A percentile compares a stretch with the other conserved stretches of the same genome.
Conservation (phyloP, 2,888 invertebrate genomes). For the Emmelina monodactyla region DNA sequence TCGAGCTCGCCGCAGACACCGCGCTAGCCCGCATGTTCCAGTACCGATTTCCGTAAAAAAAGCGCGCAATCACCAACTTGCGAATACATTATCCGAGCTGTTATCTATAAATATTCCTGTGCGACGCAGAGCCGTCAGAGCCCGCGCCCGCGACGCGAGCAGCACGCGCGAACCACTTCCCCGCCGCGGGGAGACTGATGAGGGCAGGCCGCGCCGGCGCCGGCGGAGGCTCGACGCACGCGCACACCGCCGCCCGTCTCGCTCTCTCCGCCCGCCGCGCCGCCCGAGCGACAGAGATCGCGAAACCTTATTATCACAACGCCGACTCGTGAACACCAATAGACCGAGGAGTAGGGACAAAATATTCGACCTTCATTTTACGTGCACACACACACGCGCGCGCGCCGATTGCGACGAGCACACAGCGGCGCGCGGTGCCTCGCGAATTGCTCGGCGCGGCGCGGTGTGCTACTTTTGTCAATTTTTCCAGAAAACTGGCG, state of each 20-base stretch:
- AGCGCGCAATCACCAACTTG: conserved; percentile 59
- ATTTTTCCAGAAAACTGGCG: conserved; percentile 63
- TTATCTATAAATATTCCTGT: conserved; percentile 65
- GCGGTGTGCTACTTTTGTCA: conserved; percentile 58
- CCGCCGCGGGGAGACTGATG: conserved; percentile 65
- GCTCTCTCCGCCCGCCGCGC: conserved; percentile 25
- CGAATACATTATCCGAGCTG: conserved; percentile 62
- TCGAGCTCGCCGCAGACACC: conserved; percentile 4
- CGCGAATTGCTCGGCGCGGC: conserved; percentile 40
- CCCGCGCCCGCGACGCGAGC: conserved; percentile 38
- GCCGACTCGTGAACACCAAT: conserved; percentile 64
- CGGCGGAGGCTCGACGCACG: conserved; percentile 58
- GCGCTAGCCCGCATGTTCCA: conserved; percentile 45
- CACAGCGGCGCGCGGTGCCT: conserved; percentile 34
- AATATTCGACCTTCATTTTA: conserved; percentile 66
- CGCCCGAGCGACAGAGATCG: conserved; percentile 45
- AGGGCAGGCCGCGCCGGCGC: conserved; percentile 60
- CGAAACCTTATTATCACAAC: conserved; percentile 54
- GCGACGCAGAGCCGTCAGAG: conserved; percentile 41
- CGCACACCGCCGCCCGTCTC: conserved; percentile 49
- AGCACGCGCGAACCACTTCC: conserved; percentile 60
- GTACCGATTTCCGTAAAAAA: conserved; percentile 50
- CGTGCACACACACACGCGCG: conserved; percentile 20
- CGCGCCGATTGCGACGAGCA: conserved; percentile 37
- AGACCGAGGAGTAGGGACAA: conserved; percentile 63